A percentile compares a stretch with the other conserved stretches of the same genome.
Evolutionary conservation across 2,113 vertebrate species (phyloP).

Genomic region (Micromys minutus): DNA sequence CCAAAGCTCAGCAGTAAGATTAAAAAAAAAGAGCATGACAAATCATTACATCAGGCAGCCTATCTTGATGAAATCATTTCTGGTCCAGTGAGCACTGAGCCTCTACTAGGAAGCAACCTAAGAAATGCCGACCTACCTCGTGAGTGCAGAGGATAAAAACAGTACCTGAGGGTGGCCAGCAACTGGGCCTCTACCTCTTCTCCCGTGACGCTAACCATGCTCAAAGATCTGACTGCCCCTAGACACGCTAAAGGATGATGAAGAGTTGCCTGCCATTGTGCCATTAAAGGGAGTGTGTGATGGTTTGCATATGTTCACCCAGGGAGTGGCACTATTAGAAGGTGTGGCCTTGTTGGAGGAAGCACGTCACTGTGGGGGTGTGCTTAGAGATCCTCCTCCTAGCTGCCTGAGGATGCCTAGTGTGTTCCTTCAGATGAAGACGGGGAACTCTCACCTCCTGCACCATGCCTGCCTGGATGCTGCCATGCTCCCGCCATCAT

Average conservation of each 20-base stretch:
- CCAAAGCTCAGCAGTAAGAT: no score
- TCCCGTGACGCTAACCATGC: not conserved
- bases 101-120: not conserved
- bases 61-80: slow-evolving; percentile 32
- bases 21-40: not conserved
- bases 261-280: not conserved
- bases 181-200: not conserved
- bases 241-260: not conserved
- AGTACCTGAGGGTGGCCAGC: not conserved
- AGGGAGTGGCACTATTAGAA: no score
- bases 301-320: no score
- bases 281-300: not conserved
- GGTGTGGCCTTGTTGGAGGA: no score
- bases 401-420: no score
- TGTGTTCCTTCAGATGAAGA: no score
- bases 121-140: not conserved
- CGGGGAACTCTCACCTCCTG: no score
- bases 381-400: no score
- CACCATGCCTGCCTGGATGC: no score
- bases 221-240: not conserved
- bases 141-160: not conserved
- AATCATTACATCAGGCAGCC: slow-evolving; percentile 5
- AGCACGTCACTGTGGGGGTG: no score
- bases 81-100: not conserved
- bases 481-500: no score